A percentile compares a stretch with the other conserved stretches of the same genome.
Evolutionary conservation across 1,140 invertebrate genomes (phyloP).

Genomic region (Ceratosolen fusciceps): DNA sequence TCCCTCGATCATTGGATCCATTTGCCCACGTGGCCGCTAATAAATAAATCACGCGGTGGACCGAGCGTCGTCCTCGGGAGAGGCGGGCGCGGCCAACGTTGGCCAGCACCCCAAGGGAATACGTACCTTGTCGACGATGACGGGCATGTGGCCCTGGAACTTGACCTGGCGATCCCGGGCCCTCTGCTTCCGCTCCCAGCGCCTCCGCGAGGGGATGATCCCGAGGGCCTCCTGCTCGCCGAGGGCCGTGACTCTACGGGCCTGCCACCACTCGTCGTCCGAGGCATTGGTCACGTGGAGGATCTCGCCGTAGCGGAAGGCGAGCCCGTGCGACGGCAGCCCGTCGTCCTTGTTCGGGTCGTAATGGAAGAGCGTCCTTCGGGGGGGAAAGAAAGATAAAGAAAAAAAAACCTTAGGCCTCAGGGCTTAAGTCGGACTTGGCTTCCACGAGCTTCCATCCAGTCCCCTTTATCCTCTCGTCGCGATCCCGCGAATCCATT

Average conservation of each 20-base stretch:
- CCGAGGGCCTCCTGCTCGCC: slow-evolving; percentile 78
- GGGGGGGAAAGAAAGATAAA: no score
- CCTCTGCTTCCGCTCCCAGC: slow-evolving; percentile 96
- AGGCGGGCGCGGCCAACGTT: no score
- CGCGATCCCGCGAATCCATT: no score
- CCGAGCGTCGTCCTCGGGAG: no score
- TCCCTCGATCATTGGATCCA: no score
- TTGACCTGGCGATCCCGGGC: slow-evolving; percentile 97
- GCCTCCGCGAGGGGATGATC: slow-evolving; percentile 88
- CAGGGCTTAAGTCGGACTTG: neutral
- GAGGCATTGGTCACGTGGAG: slow-evolving; percentile 98
- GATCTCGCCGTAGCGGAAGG: slow-evolving; percentile 97
- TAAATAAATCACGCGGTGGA: no score
- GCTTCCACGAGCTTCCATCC: no score
- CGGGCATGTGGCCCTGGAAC: slow-evolving; percentile 90
- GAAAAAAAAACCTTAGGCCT: no score
- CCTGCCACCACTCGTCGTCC: slow-evolving; percentile 99
- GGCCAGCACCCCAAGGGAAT: no score
- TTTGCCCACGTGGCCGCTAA: no score
- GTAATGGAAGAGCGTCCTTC: slow-evolving; percentile 97
- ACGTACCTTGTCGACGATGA: slow-evolving; percentile 69
- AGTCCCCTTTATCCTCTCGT: no score
- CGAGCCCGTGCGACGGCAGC: slow-evolving; percentile 93
- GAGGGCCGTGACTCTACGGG: slow-evolving; percentile 78
- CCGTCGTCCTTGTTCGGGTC: slow-evolving; percentile 98